Evolutionary conservation across 2,888 invertebrate species (phyloP).

Genomic region (Caenorhabditis sulstoni): DNA sequence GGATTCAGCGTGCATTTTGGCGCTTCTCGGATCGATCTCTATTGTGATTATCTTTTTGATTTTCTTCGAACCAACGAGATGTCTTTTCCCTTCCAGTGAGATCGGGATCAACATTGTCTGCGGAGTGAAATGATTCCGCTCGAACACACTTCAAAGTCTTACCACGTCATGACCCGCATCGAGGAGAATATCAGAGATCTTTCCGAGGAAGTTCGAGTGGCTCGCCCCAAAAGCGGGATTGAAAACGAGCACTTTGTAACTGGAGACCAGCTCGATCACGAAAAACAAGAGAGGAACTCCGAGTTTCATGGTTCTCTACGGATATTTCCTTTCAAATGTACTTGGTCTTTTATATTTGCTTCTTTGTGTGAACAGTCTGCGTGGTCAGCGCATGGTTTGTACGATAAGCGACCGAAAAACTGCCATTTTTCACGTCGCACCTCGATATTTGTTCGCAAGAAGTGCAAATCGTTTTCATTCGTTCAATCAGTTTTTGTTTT

Average conservation of each 20-base stretch:
- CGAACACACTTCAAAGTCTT: background rate
- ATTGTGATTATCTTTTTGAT: constrained; percentile 35
- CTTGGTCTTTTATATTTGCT: constrained; percentile 12
- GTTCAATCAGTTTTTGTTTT: constrained; percentile 7
- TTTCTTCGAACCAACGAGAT: constrained; percentile 43
- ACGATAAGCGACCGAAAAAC: constrained; percentile 28
- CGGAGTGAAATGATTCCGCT: no score
- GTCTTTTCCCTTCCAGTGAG: constrained; percentile 23
- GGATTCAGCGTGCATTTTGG: background rate
- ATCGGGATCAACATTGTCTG: constrained; percentile 48
- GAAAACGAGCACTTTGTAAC: constrained; percentile 58
- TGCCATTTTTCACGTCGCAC: constrained; percentile 2
- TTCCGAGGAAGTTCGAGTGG: constrained; percentile 60
- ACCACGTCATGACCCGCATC: constrained; percentile 64
- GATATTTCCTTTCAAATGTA: background rate
- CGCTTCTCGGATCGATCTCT: constrained; percentile 24
- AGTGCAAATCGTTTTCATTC: background rate
- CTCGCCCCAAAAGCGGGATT: constrained; percentile 60
- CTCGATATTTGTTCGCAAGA: background rate
- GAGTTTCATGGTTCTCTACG: background rate
- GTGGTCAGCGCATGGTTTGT: constrained; percentile 42
- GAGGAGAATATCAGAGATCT: constrained; percentile 60
- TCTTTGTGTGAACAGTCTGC: background rate
- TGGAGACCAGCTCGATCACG: background rate
- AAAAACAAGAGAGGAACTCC: background rate